Base-by-base conservation (phyloP, 2,888 invertebrate genomes). In the Campoplex capitator region DNA sequence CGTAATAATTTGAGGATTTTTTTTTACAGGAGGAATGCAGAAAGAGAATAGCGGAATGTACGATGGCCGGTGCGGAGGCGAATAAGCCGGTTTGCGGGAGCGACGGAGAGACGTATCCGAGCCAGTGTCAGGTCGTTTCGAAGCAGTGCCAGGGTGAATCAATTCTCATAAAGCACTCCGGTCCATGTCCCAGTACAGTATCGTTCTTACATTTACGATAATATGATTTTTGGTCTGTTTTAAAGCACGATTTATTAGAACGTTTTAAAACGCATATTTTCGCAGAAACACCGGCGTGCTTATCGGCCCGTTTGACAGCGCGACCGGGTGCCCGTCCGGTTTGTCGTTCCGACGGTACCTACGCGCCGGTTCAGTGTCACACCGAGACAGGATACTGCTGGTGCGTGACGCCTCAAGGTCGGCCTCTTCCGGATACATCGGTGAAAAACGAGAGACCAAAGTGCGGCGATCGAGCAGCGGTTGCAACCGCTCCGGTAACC, bases 361-460 rank as follows among this genome's bases (percentile, higher is more conserved):
- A 97, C 94, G 97, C 97, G 1, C 96, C 97, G 13, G 97, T 98
- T 84, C 99, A 99, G 95, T 99, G 98, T 93, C 96, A 97, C 92
- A 95, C 95, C 8, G 96, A 96, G 81, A 97, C 97, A 2, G 96
- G 96, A 80, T 96, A 96, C 92, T 99, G 98, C 95, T 98, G 98
- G 98, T 99, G 99, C 94, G 98, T 98, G 86, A 97, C 97, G 1
- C 96, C 97, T 18, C 96, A 97, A 89, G 99, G 99, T 62, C 96
- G 96, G 90, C 98, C 98, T 0, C 95, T 98, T 78, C 96, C 97
- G 13, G 97, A 97, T 91, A 98, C 98, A 6, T 96, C 97, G 7
- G 96, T 97, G 16, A 96, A 96, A 88, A 96, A 96, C 90, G 96
- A 96, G 79, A 95, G 96, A 91, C 97, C 98, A 67, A 96, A 96